A percentile compares a stretch with the other conserved stretches of the same genome.
Evolutionary conservation across 2,888 invertebrate species (phyloP).

Genomic region (Digitonthophagus gazella): DNA sequence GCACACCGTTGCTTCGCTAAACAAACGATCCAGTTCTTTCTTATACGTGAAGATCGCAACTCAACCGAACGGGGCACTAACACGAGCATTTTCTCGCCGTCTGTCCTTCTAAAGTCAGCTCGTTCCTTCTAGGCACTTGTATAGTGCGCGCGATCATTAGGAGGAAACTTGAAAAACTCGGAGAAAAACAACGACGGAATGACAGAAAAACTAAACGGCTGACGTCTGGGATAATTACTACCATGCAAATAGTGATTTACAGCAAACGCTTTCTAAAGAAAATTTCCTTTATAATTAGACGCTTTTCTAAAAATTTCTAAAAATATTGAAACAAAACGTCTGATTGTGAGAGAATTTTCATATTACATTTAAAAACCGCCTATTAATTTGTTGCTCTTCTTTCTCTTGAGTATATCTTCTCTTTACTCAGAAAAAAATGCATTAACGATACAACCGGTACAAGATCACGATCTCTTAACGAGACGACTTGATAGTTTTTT

Average conservation of each 20-base stretch:
- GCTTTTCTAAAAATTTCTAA: too few species aligned
- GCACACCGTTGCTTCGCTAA: background rate
- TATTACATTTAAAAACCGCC: background rate
- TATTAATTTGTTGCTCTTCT: background rate
- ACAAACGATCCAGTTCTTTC: conserved; percentile 9
- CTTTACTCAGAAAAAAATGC: background rate
- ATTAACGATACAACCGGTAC: background rate
- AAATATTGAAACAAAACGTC: too few species aligned
- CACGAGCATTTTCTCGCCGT: background rate
- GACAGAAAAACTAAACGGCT: background rate
- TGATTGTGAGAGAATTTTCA: too few species aligned
- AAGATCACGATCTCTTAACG: background rate
- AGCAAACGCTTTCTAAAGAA: background rate
- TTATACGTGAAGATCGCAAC: background rate
- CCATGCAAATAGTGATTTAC: background rate
- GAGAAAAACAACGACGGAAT: background rate
- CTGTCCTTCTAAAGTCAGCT: background rate
- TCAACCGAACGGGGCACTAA: background rate
- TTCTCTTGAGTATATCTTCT: too few species aligned
- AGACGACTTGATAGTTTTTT: background rate
- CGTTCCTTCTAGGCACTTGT: background rate
- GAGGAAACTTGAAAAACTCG: background rate
- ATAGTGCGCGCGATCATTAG: background rate
- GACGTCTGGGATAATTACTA: background rate
- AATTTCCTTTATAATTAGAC: background rate